Conservation (phyloP, 2,797 vertebrate species). For the Mastacembelus armatus region DNA sequence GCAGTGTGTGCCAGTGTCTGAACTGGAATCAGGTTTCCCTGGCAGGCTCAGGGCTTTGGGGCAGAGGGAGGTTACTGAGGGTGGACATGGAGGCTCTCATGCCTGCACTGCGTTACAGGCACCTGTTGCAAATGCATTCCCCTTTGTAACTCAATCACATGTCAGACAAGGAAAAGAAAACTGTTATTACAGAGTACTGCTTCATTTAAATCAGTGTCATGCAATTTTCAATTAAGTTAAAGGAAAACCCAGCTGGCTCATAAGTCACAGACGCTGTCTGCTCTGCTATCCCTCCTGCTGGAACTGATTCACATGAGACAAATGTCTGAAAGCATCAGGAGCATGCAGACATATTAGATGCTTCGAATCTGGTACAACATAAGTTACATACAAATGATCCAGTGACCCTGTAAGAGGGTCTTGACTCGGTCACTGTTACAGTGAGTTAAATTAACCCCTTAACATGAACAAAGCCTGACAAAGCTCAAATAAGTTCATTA, state of each 20-base stretch:
- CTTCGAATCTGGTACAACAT: slow-evolving; percentile 57
- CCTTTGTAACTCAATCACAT: slow-evolving; percentile 84
- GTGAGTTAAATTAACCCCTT: slow-evolving; percentile 25
- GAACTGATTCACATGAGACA: slow-evolving; percentile 56
- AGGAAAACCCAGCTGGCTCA: slow-evolving; percentile 53
- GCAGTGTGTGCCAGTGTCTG: slow-evolving; percentile 75
- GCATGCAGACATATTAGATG: slow-evolving; percentile 57
- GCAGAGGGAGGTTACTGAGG: slow-evolving; percentile 82
- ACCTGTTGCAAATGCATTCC: slow-evolving; percentile 86
- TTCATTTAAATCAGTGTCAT: slow-evolving; percentile 79
- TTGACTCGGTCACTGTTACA: slow-evolving; percentile 51
- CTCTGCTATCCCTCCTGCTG: slow-evolving; percentile 38
- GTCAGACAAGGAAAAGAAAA: slow-evolving; percentile 82
- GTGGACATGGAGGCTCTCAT: slow-evolving; percentile 77
- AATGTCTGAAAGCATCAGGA: slow-evolving; percentile 58
- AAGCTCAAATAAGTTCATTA: background rate
- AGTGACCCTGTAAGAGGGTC: slow-evolving; percentile 40
- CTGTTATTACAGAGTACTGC: slow-evolving; percentile 78
- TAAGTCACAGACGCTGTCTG: slow-evolving; percentile 48
- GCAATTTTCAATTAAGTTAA: slow-evolving; percentile 70
- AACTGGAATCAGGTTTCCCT: slow-evolving; percentile 81
- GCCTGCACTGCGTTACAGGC: slow-evolving; percentile 79
- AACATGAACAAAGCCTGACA: background rate
- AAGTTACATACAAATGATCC: slow-evolving; percentile 49
- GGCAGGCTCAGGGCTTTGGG: slow-evolving; percentile 73